Conservation (phyloP, 1,140 invertebrate species). For the Drosophila seguyi region DNA sequence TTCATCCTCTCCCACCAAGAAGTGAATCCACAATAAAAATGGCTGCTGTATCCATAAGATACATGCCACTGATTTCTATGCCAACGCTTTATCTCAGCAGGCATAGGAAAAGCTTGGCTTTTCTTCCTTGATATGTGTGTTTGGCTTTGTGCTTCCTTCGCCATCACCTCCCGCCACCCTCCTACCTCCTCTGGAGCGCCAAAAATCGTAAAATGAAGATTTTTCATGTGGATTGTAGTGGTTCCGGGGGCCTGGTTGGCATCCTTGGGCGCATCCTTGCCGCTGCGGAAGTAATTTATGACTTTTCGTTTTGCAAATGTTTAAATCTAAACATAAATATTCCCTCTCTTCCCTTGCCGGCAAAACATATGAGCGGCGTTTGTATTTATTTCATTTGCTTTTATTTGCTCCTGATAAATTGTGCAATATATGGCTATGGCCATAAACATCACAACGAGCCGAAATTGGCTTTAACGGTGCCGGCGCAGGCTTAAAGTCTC, state of each 20-base stretch:
- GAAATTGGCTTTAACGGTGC: slow-evolving; percentile 66
- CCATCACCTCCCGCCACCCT: slow-evolving; percentile 2
- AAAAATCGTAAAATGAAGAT: slow-evolving; percentile 83
- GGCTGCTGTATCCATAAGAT: slow-evolving; percentile 83
- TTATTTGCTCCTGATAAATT: slow-evolving; percentile 81
- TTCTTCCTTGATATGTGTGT: slow-evolving; percentile 74
- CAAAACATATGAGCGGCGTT: slow-evolving; percentile 74
- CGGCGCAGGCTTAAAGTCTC: slow-evolving; percentile 54
- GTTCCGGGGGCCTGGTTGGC: slow-evolving; percentile 21
- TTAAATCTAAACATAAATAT: slow-evolving; percentile 84
- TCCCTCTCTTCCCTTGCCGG: slow-evolving; percentile 37
- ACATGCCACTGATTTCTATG: slow-evolving; percentile 81
- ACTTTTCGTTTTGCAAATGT: slow-evolving; percentile 84
- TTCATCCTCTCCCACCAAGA: slow-evolving; percentile 34
- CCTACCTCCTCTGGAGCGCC: slow-evolving; percentile 26
- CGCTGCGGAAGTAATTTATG: slow-evolving; percentile 82
- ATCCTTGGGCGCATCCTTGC: slow-evolving; percentile 73
- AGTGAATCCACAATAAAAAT: slow-evolving; percentile 84
- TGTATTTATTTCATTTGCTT: slow-evolving; percentile 78
- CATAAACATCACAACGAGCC: slow-evolving; percentile 58
- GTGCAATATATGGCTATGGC: slow-evolving; percentile 72
- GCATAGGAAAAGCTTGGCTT: slow-evolving; percentile 63
- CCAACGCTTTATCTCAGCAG: slow-evolving; percentile 72
- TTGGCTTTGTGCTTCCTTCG: slow-evolving; percentile 41
- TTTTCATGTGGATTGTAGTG: slow-evolving; percentile 80